phyloP scores from a whole-genome alignment of 2,888 invertebrate genomes.

The Apomyelois bistriatella region DNA sequence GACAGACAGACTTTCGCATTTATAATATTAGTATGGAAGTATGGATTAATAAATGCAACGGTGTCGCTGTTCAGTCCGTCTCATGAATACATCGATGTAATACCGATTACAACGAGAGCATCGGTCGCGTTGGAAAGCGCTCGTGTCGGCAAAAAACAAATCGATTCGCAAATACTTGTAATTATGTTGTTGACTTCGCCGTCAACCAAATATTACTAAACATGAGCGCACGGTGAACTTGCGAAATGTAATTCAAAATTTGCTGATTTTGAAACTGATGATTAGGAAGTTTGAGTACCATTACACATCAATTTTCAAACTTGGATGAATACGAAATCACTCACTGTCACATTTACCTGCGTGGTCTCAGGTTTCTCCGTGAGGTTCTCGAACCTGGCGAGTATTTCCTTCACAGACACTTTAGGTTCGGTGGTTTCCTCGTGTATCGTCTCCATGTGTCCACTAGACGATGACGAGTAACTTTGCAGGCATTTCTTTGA shows the following conservation, averaged over 20 bases:
- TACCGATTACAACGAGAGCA: slow-evolving; percentile 35
- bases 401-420: slow-evolving; percentile 90
- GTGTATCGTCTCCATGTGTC: slow-evolving; percentile 89
- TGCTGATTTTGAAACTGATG: no score
- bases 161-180: slow-evolving; percentile 33
- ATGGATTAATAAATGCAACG: neutral
- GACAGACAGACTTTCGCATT: no score
- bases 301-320: no score
- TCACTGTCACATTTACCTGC: slow-evolving; percentile 31
- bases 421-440: slow-evolving; percentile 89
- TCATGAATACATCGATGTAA: slow-evolving; percentile 46
- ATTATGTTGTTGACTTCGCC: neutral
- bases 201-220: neutral
- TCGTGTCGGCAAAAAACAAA: slow-evolving; percentile 27
- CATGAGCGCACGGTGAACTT: slow-evolving; percentile 4
- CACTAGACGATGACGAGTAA: slow-evolving; percentile 80
- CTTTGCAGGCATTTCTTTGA: slow-evolving; percentile 69
- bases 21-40: no score
- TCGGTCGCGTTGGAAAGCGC: slow-evolving; percentile 44
- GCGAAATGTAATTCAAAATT: no score
- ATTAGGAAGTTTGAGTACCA: no score
- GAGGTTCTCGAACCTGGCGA: slow-evolving; percentile 89
- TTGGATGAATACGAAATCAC: slow-evolving; percentile 1
- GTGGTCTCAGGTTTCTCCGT: slow-evolving; percentile 64
- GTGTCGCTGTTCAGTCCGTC: slow-evolving; percentile 13